phyloP scores from a whole-genome alignment of 2,113 vertebrate species.

The Oenanthe melanoleuca region DNA sequence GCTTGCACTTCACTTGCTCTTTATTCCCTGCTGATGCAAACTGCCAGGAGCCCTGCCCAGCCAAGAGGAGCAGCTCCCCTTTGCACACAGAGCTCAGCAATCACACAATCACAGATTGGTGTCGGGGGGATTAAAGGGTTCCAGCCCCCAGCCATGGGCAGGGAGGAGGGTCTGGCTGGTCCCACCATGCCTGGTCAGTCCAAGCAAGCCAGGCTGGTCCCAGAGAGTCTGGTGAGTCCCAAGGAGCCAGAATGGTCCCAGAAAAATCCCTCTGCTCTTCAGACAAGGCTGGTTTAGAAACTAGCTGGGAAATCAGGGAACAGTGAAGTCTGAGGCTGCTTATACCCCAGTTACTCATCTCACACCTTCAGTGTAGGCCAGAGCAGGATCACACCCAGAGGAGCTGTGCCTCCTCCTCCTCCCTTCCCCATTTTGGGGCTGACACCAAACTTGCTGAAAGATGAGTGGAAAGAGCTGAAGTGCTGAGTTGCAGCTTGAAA shows the following conservation, averaged over 20 bases:
- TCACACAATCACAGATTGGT: neutral
- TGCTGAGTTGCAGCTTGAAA: constrained; percentile 28
- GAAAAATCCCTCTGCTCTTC: neutral
- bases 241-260: neutral
- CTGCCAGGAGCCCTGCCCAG: neutral
- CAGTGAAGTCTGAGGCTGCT: neutral
- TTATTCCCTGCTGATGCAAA: neutral
- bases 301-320: neutral
- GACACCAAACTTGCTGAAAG: neutral
- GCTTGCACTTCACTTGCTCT: neutral
- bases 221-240: neutral
- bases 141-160: neutral
- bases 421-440: neutral
- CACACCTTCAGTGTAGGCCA: neutral
- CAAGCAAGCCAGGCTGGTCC: too few species aligned
- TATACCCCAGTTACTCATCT: neutral
- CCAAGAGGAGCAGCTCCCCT: neutral
- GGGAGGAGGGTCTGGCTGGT: neutral
- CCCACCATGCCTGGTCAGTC: neutral
- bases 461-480: neutral
- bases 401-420: neutral
- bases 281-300: neutral
- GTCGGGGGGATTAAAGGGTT: neutral
- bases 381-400: neutral
- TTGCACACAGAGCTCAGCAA: neutral